A percentile compares a stretch with the other conserved stretches of the same genome.
Conservation (phyloP, 2,113 vertebrate genomes). For the Rafetus swinhoei region DNA sequence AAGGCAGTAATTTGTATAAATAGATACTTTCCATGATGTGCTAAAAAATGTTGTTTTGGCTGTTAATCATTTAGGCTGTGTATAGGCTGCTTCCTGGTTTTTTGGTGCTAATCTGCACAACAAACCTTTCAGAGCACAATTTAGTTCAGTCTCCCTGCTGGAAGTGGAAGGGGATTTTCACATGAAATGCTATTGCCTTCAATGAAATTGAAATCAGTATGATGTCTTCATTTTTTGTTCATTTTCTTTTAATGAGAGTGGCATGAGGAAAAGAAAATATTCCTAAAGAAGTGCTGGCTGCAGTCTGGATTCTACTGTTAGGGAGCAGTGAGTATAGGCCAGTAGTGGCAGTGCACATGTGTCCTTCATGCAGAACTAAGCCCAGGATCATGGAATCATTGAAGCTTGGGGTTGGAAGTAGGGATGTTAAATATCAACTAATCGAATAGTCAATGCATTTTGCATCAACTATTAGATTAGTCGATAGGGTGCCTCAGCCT, state of each 20-base stretch:
- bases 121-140: background rate
- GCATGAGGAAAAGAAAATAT: background rate
- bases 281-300: background rate
- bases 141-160: background rate
- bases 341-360: background rate
- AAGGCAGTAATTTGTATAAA: background rate
- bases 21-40: background rate
- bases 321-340: background rate
- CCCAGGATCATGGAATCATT: background rate
- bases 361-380: background rate
- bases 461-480: no score
- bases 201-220: background rate
- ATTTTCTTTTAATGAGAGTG: background rate
- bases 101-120: background rate
- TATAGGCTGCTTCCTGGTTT: background rate
- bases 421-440: no score
- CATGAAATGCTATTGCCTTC: background rate
- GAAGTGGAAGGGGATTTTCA: background rate
- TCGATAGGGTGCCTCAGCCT: no score
- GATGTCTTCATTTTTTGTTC: background rate
- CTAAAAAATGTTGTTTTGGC: background rate
- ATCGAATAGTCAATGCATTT: no score
- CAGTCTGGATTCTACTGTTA: background rate
- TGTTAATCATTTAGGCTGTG: background rate
- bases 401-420: no score